Conservation (phyloP, 2,113 vertebrate species). For the Campylomormyrus numenius region DNA sequence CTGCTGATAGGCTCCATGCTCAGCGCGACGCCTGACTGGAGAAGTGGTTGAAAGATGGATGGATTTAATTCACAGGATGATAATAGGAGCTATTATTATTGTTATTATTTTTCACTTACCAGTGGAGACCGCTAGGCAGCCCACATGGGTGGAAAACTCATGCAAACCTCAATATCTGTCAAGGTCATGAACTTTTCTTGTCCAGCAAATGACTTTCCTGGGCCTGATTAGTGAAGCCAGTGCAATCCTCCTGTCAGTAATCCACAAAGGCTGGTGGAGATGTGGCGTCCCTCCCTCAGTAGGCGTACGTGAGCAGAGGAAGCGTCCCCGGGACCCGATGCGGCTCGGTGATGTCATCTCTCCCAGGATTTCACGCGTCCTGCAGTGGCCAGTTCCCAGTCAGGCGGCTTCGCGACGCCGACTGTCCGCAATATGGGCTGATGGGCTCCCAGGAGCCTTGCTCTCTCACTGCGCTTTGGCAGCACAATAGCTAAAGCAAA, state of each 20-base stretch:
- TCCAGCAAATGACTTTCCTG: background rate
- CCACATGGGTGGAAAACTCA: background rate
- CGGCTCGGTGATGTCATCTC: background rate
- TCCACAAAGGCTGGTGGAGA: background rate
- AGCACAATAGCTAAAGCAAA: background rate
- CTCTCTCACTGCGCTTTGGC: background rate
- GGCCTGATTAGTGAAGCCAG: background rate
- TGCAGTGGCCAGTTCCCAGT: background rate
- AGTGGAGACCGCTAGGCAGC: background rate
- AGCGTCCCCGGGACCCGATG: background rate
- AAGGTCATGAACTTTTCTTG: background rate
- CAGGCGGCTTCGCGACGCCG: background rate
- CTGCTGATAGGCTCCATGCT: background rate
- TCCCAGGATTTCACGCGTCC: background rate
- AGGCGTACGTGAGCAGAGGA: background rate
- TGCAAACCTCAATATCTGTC: background rate
- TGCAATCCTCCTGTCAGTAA: background rate
- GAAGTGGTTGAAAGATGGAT: background rate
- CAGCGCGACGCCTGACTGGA: background rate
- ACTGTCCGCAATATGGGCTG: background rate
- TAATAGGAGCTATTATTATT: background rate
- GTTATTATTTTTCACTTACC: background rate
- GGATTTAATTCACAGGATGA: background rate
- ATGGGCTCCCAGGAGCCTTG: background rate
- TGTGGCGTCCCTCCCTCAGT: background rate